Conservation (phyloP, 2,888 invertebrate genomes). For the Papilio protenor region DNA sequence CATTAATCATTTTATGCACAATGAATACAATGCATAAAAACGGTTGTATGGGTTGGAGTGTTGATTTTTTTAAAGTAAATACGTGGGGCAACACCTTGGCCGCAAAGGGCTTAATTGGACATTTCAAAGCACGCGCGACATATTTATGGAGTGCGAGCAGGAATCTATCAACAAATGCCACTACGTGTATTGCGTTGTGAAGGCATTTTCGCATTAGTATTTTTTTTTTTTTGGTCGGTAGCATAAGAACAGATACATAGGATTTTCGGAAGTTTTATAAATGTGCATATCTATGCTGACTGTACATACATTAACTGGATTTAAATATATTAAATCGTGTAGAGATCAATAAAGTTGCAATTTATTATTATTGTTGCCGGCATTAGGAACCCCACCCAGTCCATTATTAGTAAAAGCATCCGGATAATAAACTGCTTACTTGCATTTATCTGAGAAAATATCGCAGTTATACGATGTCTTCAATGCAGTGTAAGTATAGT, state of each 20-base stretch:
- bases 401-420: neutral
- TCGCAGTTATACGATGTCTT: neutral
- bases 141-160: conserved; percentile 53
- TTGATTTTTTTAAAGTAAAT: neutral
- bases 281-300: neutral
- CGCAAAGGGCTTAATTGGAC: conserved; percentile 55
- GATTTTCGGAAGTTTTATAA: neutral
- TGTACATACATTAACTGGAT: neutral
- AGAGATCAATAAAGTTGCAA: neutral
- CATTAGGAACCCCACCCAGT: neutral
- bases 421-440: conserved; percentile 6
- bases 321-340: neutral
- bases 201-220: neutral
- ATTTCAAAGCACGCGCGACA: conserved; percentile 56
- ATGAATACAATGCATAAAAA: too few species aligned
- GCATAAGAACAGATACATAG: neutral
- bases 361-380: conserved; percentile 10
- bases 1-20: too few species aligned
- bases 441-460: conserved; percentile 4
- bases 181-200: conserved; percentile 11
- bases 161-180: conserved; percentile 50
- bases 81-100: neutral
- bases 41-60: neutral
- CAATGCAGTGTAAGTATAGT: conserved; percentile 2
- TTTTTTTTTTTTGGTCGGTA: too few species aligned